phyloP scores from a whole-genome alignment of 2,113 vertebrate genomes.

The Rhea americana region DNA sequence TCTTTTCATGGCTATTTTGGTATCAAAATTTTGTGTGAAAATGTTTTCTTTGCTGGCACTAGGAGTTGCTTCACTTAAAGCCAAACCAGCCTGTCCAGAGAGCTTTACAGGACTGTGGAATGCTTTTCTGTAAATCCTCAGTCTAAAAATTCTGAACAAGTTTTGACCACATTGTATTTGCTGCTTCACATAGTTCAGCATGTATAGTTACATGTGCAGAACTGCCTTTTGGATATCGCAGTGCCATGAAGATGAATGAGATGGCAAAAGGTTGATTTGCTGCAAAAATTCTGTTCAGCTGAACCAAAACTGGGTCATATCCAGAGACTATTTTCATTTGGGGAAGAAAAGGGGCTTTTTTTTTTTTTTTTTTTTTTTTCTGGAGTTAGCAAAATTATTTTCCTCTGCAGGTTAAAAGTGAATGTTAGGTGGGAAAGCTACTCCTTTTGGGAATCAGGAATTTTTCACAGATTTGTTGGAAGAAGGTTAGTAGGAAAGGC shows the following conservation, averaged over 20 bases:
- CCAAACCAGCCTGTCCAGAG: background rate
- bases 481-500: background rate
- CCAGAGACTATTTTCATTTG: background rate
- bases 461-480: slow-evolving; percentile 7
- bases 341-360: background rate
- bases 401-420: background rate
- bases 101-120: background rate
- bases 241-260: background rate
- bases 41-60: background rate
- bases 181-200: background rate
- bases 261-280: background rate
- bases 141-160: background rate
- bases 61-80: background rate
- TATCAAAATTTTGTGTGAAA: background rate
- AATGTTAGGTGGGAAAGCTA: background rate
- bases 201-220: background rate
- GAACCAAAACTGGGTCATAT: background rate
- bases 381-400: background rate
- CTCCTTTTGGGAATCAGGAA: background rate
- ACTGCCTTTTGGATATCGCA: accelerated
- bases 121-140: background rate
- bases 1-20: background rate
- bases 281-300: background rate
- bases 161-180: background rate
- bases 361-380: background rate